A percentile compares a stretch with the other conserved stretches of the same genome.
phyloP scores from a whole-genome alignment of 2,113 vertebrate species.

The Ictalurus punctatus region DNA sequence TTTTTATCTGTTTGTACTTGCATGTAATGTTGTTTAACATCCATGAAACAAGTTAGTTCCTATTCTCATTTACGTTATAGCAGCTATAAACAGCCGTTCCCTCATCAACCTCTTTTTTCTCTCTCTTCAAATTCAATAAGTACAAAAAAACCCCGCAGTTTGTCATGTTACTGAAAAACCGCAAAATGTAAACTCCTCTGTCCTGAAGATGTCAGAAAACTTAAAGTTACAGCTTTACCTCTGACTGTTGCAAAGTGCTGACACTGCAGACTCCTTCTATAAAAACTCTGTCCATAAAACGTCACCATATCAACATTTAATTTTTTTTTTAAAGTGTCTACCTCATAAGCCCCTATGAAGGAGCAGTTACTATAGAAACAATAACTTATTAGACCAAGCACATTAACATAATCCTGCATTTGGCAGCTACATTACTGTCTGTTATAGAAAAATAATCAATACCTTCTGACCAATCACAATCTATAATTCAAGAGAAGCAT shows the following conservation, averaged over 20 bases:
- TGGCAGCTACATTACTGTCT: background rate
- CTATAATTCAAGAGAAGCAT: background rate
- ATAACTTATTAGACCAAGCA: background rate
- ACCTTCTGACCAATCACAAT: background rate
- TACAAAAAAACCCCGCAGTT: too few relatives aligned
- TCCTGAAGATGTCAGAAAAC: too few relatives aligned
- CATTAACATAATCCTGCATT: background rate
- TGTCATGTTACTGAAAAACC: too few relatives aligned
- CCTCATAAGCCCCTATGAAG: background rate
- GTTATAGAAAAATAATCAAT: background rate
- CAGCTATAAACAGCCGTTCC: background rate
- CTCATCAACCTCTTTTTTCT: background rate
- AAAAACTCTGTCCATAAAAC: background rate
- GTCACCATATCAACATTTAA: background rate
- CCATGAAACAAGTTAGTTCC: too few relatives aligned
- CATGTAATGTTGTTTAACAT: background rate
- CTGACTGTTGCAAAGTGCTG: background rate
- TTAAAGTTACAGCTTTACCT: background rate
- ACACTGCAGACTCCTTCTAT: background rate
- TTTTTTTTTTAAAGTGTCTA: background rate
- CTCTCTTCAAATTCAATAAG: too few relatives aligned
- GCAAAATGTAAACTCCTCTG: too few relatives aligned
- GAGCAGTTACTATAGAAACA: background rate
- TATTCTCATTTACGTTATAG: background rate
- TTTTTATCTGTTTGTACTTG: background rate